These are phyloP conservation scores for Anabas testudineus DNA, from an alignment of 2,797 vertebrate species.

Conservation along the genomic window DNA sequence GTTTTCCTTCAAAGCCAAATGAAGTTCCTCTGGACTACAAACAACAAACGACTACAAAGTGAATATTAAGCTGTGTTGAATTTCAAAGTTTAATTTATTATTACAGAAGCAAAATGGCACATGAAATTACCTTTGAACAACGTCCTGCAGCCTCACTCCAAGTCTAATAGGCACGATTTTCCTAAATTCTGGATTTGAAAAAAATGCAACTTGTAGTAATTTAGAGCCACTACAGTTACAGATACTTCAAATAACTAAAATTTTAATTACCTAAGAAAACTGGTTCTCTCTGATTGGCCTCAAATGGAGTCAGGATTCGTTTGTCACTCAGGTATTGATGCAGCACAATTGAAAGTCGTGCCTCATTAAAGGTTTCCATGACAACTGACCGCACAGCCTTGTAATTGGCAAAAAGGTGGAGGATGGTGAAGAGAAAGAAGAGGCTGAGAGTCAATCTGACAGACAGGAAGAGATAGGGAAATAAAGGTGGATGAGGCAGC, in stretches of 20 bases:
- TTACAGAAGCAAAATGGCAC: neutral
- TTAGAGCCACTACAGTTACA: fast-evolving
- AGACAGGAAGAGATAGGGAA: slow-evolving; percentile 12
- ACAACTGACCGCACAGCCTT: slow-evolving; percentile 90
- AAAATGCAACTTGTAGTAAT: neutral
- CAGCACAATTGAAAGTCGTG: slow-evolving; percentile 86
- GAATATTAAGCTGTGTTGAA: slow-evolving; percentile 7
- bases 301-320: slow-evolving; percentile 77
- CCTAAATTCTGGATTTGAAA: slow-evolving; percentile 68
- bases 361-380: slow-evolving; percentile 92
- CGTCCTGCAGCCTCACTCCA: slow-evolving; percentile 81
- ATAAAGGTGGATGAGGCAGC: neutral
- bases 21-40: slow-evolving; percentile 77
- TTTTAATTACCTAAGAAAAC: slow-evolving; percentile 84
- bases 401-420: slow-evolving; percentile 93
- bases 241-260: neutral
- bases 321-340: slow-evolving; percentile 80
- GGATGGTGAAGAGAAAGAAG: slow-evolving; percentile 88
- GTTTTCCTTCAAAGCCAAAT: slow-evolving; percentile 75
- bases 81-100: neutral
- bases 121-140: slow-evolving; percentile 71
- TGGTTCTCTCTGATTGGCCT: slow-evolving; percentile 88
- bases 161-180: slow-evolving; percentile 73
- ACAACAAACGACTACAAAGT: no score
- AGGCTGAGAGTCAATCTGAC: slow-evolving; percentile 87